Percentiles rank a stretch among this genome's conserved stretches.
phyloP scores from a whole-genome alignment of 2,113 vertebrate species.

The Pachycephala philippinensis region DNA sequence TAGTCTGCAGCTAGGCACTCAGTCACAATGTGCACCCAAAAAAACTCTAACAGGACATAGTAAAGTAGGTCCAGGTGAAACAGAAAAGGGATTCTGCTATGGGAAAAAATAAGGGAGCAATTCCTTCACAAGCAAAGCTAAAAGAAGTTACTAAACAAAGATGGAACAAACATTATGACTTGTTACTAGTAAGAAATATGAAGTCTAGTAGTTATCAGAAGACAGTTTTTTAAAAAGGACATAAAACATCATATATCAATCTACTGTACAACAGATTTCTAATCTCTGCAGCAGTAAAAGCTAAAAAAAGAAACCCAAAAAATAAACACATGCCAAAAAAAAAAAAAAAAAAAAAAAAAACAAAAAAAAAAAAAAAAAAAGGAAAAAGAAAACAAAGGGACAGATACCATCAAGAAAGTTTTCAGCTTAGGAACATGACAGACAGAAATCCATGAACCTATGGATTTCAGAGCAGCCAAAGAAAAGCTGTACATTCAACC shows the following conservation, averaged over 20 bases:
- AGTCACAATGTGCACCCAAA: not conserved
- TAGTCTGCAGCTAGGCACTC: not conserved
- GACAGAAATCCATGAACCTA: not conserved
- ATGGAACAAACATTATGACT: not conserved
- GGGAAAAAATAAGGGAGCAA: not conserved
- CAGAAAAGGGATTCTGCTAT: not conserved
- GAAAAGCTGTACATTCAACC: not conserved
- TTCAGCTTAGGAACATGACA: not conserved
- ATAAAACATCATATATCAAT: not conserved
- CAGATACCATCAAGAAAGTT: not conserved
- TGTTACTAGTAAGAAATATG: not conserved
- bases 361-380: too few species aligned
- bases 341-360: too few species aligned
- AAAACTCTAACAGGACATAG: not conserved
- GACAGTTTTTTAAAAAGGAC: too few species aligned
- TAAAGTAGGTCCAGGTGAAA: not conserved
- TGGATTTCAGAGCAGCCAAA: not conserved
- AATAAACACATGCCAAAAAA: not conserved
- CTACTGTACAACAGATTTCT: not conserved
- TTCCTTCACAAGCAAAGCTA: not conserved
- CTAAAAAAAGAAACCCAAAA: not conserved
- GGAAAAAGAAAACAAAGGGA: fast-evolving
- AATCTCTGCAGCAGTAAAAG: not conserved
- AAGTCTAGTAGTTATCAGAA: too few species aligned
- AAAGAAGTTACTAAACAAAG: not conserved